Evolutionary conservation across 2,797 vertebrate genomes (phyloP).

Genomic region (Ammospiza maritima): DNA sequence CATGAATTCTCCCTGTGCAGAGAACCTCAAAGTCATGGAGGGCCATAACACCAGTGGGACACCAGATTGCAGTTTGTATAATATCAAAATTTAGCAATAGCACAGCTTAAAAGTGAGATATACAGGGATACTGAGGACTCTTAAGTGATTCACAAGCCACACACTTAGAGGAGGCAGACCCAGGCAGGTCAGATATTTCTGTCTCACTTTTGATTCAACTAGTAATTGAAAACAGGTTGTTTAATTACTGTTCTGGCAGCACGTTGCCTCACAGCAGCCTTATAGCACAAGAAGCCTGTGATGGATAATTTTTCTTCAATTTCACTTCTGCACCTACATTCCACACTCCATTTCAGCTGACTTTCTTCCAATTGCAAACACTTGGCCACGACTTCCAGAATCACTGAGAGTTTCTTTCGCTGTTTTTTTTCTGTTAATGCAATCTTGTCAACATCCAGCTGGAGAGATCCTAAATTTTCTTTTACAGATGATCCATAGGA

Average conservation of each 20-base stretch:
- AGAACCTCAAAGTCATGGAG: neutral
- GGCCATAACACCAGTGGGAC: too few species aligned
- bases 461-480: slow-evolving; percentile 81
- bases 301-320: neutral
- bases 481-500: neutral
- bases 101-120: neutral
- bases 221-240: neutral
- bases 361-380: slow-evolving; percentile 76
- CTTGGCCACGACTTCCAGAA: slow-evolving; percentile 80
- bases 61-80: neutral
- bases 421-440: slow-evolving; percentile 82
- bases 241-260: neutral
- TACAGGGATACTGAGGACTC: neutral
- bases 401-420: slow-evolving; percentile 82
- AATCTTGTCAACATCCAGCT: slow-evolving; percentile 86
- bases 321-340: slow-evolving; percentile 80
- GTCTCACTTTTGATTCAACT: neutral
- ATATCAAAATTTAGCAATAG: neutral
- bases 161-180: neutral
- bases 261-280: neutral
- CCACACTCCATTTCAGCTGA: slow-evolving; percentile 84
- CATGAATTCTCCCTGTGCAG: neutral
- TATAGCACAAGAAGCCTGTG: neutral
- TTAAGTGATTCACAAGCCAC: neutral
- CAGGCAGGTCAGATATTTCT: neutral